These are phyloP conservation scores for Pogona vitticeps DNA, from an alignment of 2,113 vertebrate species.

Conservation along the genomic window DNA sequence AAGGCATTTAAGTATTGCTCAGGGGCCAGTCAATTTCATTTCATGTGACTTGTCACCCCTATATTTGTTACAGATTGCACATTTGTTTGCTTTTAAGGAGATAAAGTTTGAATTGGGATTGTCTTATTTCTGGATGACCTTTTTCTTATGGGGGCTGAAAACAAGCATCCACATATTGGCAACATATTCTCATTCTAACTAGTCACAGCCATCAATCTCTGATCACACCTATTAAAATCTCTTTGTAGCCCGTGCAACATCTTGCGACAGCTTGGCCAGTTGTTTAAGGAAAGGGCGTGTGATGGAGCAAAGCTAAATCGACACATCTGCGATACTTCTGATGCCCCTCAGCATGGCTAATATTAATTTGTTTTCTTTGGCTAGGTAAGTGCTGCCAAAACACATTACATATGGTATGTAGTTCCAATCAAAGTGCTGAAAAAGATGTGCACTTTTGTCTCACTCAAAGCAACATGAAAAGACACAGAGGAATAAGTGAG, in stretches of 20 bases:
- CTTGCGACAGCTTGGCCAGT: slow-evolving; percentile 71
- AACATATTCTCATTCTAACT: slow-evolving; percentile 55
- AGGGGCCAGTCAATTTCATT: slow-evolving; percentile 31
- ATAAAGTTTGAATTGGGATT: background rate
- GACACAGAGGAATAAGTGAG: slow-evolving; percentile 36
- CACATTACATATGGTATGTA: slow-evolving; percentile 71
- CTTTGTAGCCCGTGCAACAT: slow-evolving; percentile 56
- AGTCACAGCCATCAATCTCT: slow-evolving; percentile 67
- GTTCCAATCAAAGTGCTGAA: slow-evolving; percentile 75
- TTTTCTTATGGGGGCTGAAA: slow-evolving; percentile 37
- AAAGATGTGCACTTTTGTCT: slow-evolving; percentile 57
- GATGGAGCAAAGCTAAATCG: slow-evolving; percentile 76
- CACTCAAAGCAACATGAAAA: slow-evolving; percentile 54
- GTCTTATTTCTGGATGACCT: background rate
- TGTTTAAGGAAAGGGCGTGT: slow-evolving; percentile 72
- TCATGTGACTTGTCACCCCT: slow-evolving; percentile 32
- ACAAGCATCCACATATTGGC: slow-evolving; percentile 50
- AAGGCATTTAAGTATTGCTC: slow-evolving; percentile 51
- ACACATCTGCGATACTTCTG: slow-evolving; percentile 76
- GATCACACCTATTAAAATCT: slow-evolving; percentile 70
- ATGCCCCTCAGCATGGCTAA: slow-evolving; percentile 75
- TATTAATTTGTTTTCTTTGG: slow-evolving; percentile 84
- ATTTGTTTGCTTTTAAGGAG: slow-evolving; percentile 8
- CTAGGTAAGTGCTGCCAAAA: slow-evolving; percentile 78
- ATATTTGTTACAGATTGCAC: slow-evolving; percentile 21